Evolutionary conservation across 2,888 invertebrate genomes (phyloP), one percentile per base, ranked within the genome.

Genomic region (Augochlorella aurata): DNA sequence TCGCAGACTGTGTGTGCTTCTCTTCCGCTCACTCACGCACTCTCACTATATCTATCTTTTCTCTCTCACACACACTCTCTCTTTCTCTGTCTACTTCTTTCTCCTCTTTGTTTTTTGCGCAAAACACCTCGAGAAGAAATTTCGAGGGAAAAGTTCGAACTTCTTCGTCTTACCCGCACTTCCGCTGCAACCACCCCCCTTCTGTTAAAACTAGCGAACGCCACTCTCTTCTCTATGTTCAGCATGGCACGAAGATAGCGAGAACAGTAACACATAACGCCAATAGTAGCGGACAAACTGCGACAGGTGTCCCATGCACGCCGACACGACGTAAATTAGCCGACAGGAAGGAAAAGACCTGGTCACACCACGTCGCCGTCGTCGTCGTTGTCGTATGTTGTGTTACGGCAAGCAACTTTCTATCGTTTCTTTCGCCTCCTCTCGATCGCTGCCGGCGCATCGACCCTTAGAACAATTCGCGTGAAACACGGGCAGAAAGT

Each of bases 271-370:
- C 85, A 49, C 63, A 66, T 74, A 86, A 79, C 83, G 71, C 73
- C 67, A 65, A 81, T 67, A 63, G 38, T 72, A 50, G 71, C 77
- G 87, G 85, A 83, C 67, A 82, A 88, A 88, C 88, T 88, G 87
- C 82, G 88, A 88, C 74, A 73, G 83, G 82, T 87, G 83, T 84
- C 82, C 82, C 87, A 44, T 81, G 77, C 67, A 75, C 77, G 74
- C 61, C 72, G 73, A 65, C 66, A 52, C 54, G 58, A 69, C 67
- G 38, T 79, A 61, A 80, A 84, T 87, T 84, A 84, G 45, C 38
- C 45, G 24, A 24, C 67, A 58, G 21, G 61, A 21, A 38, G 54
- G 58, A 80, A 61, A 58, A 63, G 63, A 18, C 44, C 38, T 38
- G 38, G 38, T 1, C 38, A 38, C 38, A 38, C 38, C 38, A 38